Percentiles rank a stretch among this genome's conserved stretches.
Evolutionary conservation across 2,797 vertebrate species (phyloP).

Genomic region (Lepidocolaptes lacrymiger): DNA sequence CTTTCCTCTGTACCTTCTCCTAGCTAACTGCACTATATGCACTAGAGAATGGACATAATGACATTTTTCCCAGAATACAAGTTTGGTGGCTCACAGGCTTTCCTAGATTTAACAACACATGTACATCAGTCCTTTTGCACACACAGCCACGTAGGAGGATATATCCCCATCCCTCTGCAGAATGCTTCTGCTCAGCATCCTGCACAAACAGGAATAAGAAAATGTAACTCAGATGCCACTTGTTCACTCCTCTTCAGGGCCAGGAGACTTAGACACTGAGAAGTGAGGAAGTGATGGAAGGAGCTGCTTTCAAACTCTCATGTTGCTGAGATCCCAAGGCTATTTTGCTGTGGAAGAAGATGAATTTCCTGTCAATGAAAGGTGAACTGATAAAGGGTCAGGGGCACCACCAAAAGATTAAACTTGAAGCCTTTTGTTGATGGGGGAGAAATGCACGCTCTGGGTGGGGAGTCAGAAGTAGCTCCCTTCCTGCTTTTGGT

Average conservation of each 20-base stretch:
- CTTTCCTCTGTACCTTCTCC: background rate
- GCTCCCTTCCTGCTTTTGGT: background rate
- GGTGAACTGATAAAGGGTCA: background rate
- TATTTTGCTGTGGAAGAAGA: background rate
- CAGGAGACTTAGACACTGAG: background rate
- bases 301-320: background rate
- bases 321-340: background rate
- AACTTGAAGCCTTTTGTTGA: background rate
- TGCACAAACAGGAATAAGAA: background rate
- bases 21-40: background rate
- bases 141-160: background rate
- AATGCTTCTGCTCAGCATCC: background rate
- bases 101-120: background rate
- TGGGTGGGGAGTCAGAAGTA: fast-evolving
- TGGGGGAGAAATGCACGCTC: background rate
- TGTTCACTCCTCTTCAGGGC: background rate
- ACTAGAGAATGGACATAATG: background rate
- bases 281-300: background rate
- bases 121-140: background rate
- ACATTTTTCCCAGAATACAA: background rate
- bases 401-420: background rate
- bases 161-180: background rate
- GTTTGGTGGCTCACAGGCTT: background rate
- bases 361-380: background rate
- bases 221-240: background rate